Percentiles rank a stretch among this genome's conserved stretches.
phyloP scores from a whole-genome alignment of 2,113 vertebrate genomes.

The Sorex fumeus region DNA sequence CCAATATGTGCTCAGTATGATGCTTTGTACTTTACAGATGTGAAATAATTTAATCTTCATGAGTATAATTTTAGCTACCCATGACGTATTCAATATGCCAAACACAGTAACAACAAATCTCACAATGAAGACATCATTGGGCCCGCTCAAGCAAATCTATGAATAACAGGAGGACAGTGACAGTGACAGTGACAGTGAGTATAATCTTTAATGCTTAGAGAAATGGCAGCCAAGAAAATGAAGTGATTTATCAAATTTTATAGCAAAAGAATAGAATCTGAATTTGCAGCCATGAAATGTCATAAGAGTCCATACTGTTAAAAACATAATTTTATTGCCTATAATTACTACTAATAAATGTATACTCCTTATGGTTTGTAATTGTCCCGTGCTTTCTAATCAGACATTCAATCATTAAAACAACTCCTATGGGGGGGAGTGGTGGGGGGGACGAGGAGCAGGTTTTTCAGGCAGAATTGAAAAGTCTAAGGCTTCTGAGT shows the following conservation, averaged over 20 bases:
- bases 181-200: no score
- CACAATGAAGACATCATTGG: no score
- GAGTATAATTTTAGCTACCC: no score
- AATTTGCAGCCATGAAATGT: background rate
- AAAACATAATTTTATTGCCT: background rate
- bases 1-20: background rate
- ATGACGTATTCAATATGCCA: no score
- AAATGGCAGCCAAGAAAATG: background rate
- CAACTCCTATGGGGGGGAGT: background rate
- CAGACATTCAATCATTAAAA: background rate
- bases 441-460: background rate
- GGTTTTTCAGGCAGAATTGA: background rate
- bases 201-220: background rate
- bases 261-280: background rate
- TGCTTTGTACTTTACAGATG: background rate
- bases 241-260: background rate
- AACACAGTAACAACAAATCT: no score
- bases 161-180: no score
- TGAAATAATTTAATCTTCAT: background rate
- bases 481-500: background rate
- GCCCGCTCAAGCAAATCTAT: no score
- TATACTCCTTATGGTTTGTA: background rate
- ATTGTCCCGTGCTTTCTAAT: background rate
- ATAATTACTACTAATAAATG: background rate
- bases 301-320: background rate